Evolutionary conservation across 2,888 invertebrate genomes (phyloP).

Genomic region (Standfussiana lucernea): DNA sequence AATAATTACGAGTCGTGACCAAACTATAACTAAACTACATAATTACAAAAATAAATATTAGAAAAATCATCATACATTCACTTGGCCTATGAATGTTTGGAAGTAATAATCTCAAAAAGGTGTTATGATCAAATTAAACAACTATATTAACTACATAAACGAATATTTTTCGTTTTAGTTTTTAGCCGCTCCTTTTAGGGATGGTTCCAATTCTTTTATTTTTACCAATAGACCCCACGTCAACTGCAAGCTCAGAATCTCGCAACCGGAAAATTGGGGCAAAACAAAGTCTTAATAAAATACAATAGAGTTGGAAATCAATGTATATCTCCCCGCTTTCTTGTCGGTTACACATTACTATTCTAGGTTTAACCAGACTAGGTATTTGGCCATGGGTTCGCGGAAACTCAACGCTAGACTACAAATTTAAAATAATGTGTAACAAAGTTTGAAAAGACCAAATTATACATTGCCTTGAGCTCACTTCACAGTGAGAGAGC

Average conservation of each 20-base stretch:
- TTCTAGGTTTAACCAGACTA: slow-evolving; percentile 29
- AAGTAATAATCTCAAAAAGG: slow-evolving; percentile 8
- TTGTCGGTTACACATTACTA: slow-evolving; percentile 6
- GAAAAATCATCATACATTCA: not conserved
- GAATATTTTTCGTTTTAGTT: not conserved
- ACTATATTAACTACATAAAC: no score
- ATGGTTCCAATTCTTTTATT: not conserved
- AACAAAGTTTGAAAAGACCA: slow-evolving; percentile 34
- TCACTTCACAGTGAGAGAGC: slow-evolving; percentile 27
- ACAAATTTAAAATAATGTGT: slow-evolving; percentile 50
- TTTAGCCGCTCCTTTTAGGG: not conserved
- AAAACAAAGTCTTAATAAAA: not conserved
- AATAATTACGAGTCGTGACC: not conserved
- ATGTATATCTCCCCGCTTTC: slow-evolving; percentile 3
- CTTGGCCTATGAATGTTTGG: not conserved
- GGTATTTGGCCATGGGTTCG: slow-evolving; percentile 33
- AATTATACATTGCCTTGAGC: slow-evolving; percentile 34
- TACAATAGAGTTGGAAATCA: not conserved
- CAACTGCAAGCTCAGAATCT: slow-evolving; percentile 5
- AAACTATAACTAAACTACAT: slow-evolving; percentile 19
- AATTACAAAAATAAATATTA: slow-evolving; percentile 11
- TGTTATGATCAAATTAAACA: not conserved
- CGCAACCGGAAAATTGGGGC: slow-evolving; percentile 6
- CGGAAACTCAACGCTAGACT: slow-evolving; percentile 28
- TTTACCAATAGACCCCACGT: not conserved